Base-by-base conservation (phyloP, 2,797 vertebrate genomes). In the Glossophaga mutica region DNA sequence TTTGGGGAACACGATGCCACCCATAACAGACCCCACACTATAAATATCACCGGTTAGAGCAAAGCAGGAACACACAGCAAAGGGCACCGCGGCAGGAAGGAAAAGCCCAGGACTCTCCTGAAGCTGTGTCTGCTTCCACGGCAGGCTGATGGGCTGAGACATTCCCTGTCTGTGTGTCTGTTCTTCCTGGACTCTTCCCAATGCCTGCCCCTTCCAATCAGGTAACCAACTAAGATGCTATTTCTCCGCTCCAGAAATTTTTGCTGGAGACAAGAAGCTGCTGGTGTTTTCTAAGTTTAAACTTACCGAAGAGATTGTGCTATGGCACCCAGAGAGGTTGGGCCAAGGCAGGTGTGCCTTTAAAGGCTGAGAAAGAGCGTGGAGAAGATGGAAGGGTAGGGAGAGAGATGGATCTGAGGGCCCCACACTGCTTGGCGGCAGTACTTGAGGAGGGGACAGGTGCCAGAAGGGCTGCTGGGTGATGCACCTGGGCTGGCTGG, bases 51-150 rank as follows among this genome's bases (percentile, higher is more conserved):
- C 18, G 55, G 9, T 7, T 26, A 48, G 6, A 79, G 9, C 34
- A 59, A 76, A 46, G 29, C 26, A 6, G 42, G 18, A 21, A 76
- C 34, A 50, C n/a, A 48, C 24, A 19, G 22, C 16, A 32, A 6
- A 76, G 34, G n/a, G 4, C 1, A 8, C 34, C 24, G 26, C 1
- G 52, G 57, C 32, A 3, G 12, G 50, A 68, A 84, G 52, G 37
- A 29, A 48, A 44, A 85, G 21, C 16, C 6, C 46, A 67, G 78
- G 21, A 32, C 21, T 4, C 7, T 5, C 21, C 46, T 3, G 19
- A 50, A 10, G 22, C 39, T 1, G 0, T 2, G 34, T 11, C 42
- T 16, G 16, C 59, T 50, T 29, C 76, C 11, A 5, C 0, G 2
- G 46, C 29, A 67, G 22, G 8, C 34, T 22, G 24, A 48, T 0